Percentiles rank a stretch among this genome's conserved stretches.
Evolutionary conservation across 2,797 vertebrate genomes (phyloP).

Genomic region (Fistularia commersonii): DNA sequence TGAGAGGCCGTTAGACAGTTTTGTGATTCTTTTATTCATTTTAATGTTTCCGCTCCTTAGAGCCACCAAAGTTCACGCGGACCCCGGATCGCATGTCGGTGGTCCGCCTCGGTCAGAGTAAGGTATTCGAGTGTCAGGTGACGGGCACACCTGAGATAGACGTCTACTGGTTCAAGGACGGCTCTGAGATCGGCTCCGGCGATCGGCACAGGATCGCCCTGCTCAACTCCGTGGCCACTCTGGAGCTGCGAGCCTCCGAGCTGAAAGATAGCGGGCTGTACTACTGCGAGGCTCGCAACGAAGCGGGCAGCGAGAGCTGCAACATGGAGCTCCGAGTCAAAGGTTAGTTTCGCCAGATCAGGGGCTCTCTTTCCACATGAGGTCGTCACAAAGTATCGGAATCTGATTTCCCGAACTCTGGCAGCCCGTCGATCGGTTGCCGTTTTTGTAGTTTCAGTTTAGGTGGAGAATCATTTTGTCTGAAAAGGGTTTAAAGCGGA

Average conservation of each 20-base stretch:
- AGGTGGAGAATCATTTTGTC: not conserved
- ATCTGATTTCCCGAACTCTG: no score
- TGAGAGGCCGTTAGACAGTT: not conserved
- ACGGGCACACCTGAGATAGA: conserved; percentile 92
- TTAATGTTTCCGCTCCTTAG: conserved; percentile 67
- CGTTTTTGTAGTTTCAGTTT: no score
- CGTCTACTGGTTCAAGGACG: conserved; percentile 91
- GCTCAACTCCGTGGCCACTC: conserved; percentile 81
- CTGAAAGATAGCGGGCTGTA: conserved; percentile 87
- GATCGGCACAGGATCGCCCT: conserved; percentile 81
- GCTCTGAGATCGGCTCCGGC: conserved; percentile 84
- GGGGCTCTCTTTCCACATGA: not conserved
- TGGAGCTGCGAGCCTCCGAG: conserved; percentile 81
- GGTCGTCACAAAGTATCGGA: not conserved
- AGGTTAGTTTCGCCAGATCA: conserved; percentile 80
- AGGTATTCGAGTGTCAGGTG: conserved; percentile 90
- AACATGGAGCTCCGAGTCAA: conserved; percentile 94
- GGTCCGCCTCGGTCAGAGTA: conserved; percentile 84
- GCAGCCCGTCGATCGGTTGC: no score
- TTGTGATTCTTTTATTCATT: not conserved
- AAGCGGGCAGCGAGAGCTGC: conserved; percentile 95
- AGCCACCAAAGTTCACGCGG: conserved; percentile 88
- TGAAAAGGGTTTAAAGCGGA: not conserved
- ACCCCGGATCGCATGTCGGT: conserved; percentile 86
- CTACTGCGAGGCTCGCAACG: conserved; percentile 93